A percentile compares a stretch with the other conserved stretches of the same genome.
phyloP scores from a whole-genome alignment of 2,113 vertebrate genomes.

The Odocoileus hemionus region DNA sequence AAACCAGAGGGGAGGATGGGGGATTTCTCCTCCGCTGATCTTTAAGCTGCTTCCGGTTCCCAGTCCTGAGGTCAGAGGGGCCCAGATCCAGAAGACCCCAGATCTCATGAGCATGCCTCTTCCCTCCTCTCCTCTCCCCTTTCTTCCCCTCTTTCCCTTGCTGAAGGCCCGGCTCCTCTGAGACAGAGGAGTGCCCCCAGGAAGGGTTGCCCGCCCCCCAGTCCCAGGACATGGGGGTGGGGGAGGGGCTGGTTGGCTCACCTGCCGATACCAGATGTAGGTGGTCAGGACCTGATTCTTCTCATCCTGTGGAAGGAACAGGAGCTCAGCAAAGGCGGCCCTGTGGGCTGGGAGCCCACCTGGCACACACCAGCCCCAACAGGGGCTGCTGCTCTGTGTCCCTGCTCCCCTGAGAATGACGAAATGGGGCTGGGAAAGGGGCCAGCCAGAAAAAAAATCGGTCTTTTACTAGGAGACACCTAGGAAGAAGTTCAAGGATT shows the following conservation, averaged over 20 bases:
- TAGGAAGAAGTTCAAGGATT: background rate
- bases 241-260: slow-evolving; percentile 46
- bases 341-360: background rate
- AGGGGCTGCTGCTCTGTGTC: too few relatives aligned
- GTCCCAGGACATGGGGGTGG: background rate
- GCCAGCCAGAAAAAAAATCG: background rate
- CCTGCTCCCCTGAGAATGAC: too few relatives aligned
- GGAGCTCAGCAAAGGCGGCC: background rate
- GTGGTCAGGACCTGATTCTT: slow-evolving; percentile 98
- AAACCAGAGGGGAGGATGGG: background rate
- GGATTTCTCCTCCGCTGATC: background rate
- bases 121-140: background rate
- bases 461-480: background rate
- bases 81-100: background rate
- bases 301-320: slow-evolving; percentile 87
- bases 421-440: background rate
- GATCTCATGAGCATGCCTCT: background rate
- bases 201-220: background rate
- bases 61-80: background rate
- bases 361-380: accelerated
- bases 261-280: slow-evolving; percentile 98
- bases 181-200: background rate
- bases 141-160: background rate
- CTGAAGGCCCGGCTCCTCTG: background rate
- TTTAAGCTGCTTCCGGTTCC: background rate